Base-by-base conservation (phyloP, 1,140 invertebrate genomes). In the Coptotermes formosanus region DNA sequence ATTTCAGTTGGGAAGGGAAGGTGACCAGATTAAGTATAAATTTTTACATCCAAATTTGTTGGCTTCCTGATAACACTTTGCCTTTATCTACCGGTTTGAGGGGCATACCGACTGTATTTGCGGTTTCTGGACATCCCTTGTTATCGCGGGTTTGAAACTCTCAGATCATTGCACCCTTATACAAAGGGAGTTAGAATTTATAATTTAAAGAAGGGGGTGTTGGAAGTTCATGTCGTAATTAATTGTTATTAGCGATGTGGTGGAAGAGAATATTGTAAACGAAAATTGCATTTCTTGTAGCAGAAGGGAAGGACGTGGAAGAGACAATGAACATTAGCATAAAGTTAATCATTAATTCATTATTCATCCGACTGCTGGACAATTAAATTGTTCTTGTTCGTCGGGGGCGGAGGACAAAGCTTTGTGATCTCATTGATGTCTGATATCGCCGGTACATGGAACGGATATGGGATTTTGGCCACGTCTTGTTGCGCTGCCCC, bases 321-420 rank as follows among this genome's bases (percentile, higher is more conserved):
- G 25, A 75, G 25, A 75, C 64, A 75, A 75, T 75, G 64, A 75
- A n/a, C 64, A 75, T 75, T 75, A 75, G 64, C 64, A 75, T 75
- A 75, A 25, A 75, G 14, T 25, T 75, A 75, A 75, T 75, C 64
- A 75, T 75, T 75, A 75, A 75, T 75, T 75, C 64, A 75, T 75
- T 75, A 75, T 25, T 75, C 64, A 75, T 75, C n/a, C 25, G 25
- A 75, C 25, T 75, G 19, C 64, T 11, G n/a, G 64, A 14, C 64
- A 75, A 75, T 75, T 75, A 75, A 75, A 75, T 75, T 30, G 64
- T 14, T 75, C 52, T 55, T 55, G 52, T 21, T 16, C 52, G 19
- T 16, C 52, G 19, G 6, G 52, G 52, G 19, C 25, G 64, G n/a
- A 75, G n/a, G 30, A 75, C 64, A 75, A 75, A 75, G 64, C 64